Conservation (phyloP, 2,113 vertebrate species). For the Protomyctophum bolini region DNA sequence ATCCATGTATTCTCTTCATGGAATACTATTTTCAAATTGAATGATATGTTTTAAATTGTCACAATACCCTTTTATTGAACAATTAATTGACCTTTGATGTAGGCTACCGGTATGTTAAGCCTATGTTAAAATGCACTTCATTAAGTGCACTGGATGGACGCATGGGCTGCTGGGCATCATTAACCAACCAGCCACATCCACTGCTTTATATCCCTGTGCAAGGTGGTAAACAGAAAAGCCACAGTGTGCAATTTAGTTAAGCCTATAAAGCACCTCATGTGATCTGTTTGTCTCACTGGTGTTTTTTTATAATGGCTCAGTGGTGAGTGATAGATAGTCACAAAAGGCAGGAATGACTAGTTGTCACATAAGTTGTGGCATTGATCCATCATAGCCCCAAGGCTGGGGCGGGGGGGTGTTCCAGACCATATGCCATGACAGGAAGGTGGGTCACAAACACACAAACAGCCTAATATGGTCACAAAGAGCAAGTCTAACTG, state of each 20-base stretch:
- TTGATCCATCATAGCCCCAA: slow-evolving; percentile 71
- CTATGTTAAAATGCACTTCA: not conserved
- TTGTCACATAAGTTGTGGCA: slow-evolving; percentile 59
- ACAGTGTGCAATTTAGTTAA: slow-evolving; percentile 50
- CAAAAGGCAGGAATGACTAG: slow-evolving; percentile 54
- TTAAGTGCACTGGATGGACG: not conserved
- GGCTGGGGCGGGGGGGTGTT: slow-evolving; percentile 28
- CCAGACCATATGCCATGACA: slow-evolving; percentile 15
- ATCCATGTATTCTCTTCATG: too few relatives aligned
- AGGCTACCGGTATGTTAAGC: too few relatives aligned
- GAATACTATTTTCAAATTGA: too few relatives aligned
- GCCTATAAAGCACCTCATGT: not conserved
- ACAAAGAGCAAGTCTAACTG: slow-evolving; percentile 9
- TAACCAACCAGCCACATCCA: not conserved
- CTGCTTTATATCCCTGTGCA: slow-evolving; percentile 5
- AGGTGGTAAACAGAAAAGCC: slow-evolving; percentile 34
- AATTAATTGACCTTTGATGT: too few relatives aligned
- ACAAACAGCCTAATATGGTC: too few relatives aligned
- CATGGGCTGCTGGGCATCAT: too few relatives aligned
- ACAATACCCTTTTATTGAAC: too few relatives aligned
- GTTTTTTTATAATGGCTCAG: slow-evolving; percentile 28
- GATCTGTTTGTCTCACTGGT: not conserved
- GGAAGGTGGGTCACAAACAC: slow-evolving; percentile 30
- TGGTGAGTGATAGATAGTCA: slow-evolving; percentile 59
- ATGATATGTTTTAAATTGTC: too few relatives aligned